Base-by-base conservation (phyloP, 37 sponge, comb jelly and placozoan species). In the Cliona cf. orientalis region DNA sequence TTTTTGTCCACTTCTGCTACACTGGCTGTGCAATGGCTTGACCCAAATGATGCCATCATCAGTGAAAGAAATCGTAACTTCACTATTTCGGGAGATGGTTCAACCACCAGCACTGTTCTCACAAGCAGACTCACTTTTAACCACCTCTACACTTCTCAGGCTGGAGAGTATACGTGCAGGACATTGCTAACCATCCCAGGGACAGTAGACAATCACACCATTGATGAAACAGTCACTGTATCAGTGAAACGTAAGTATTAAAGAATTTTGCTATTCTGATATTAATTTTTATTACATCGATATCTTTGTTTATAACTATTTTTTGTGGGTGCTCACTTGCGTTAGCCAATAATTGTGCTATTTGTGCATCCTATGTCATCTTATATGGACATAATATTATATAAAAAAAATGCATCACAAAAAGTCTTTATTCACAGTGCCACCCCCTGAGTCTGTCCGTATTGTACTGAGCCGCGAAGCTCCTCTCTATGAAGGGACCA, bases 131-230 rank as follows among this genome's bases (percentile, higher is more conserved):
- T 70, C 6, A 70, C 39, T 2, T 70, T 70, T 36, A 3, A 31
- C 35, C 46, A 4, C 4, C 36, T 70, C 43, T n/a, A 36, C n/a
- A 70, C 71, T 5, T 70, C 71, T 42, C 71, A 70, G 11, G 71
- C 45, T 43, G 71, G 71, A 23, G 43, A 25, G 9, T 70, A 70
- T 45, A 35, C 46, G 4, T 70, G 71, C 25, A 9, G 3, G 23
- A 36, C 28, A 43, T 35, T 35, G 37, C 53, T 49, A 49, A 49
- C 53, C 53, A 49, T 49, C 53, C 53, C 53, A 49, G 14, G 53
- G 14, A 49, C 53, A 49, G 53, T 19, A 49, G 53, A 19, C 53
- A 49, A 49, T 14, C 53, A 49, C 14, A 49, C 53, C 14, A 14
- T 49, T 9, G 53, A 49, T 49, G 53, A 49, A 14, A 9, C 53